Evolutionary conservation across 2,888 invertebrate genomes (phyloP), one percentile per base, ranked within the genome.

Genomic region (Hololepta plana): DNA sequence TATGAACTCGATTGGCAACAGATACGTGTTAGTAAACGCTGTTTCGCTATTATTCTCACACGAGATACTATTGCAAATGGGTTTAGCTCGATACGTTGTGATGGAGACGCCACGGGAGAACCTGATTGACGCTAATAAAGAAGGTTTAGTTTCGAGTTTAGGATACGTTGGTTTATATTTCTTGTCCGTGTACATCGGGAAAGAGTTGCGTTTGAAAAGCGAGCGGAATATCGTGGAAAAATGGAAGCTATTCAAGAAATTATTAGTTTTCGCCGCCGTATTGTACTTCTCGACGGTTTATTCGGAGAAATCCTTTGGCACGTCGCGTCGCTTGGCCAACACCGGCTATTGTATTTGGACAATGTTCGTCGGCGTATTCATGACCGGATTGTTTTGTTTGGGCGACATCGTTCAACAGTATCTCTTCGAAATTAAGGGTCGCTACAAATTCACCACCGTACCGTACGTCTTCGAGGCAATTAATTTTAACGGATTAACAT

Each of bases 81-180:
- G 73, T 2, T 45, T 85, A n/a, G 66, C 44, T 34, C 50, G 67
- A 1, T 87, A 73, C 66, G 71, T 87, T 1, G 64, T 85, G 39
- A 59, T 64, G 25, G 46, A 64, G 26, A 43, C 49, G 2, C 51
- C 59, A 1, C 60, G 84, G 31, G 51, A 53, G 20, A 62, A 60
- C 28, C 56, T 88, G 15, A 35, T 91, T 4, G 58, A 68, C 22
- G 84, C 91, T 0, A 98, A 98, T 53, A 68, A 84, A 30, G 96
- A 98, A 58, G 96, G 96, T 0, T 55, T 96, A 19, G 67, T 71
- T 12, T 91, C 95, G 0, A 60, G 74, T 17, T 57, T 79, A 1
- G 95, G 96, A 2, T 95, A 85, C 49, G 57, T 87, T 1, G 67
- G 79, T 1, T 55, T 96, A 4, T 91, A 87, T 52, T 59, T 91